Base-by-base conservation (phyloP, 2,888 invertebrate species). In the Heteropelma amictum region DNA sequence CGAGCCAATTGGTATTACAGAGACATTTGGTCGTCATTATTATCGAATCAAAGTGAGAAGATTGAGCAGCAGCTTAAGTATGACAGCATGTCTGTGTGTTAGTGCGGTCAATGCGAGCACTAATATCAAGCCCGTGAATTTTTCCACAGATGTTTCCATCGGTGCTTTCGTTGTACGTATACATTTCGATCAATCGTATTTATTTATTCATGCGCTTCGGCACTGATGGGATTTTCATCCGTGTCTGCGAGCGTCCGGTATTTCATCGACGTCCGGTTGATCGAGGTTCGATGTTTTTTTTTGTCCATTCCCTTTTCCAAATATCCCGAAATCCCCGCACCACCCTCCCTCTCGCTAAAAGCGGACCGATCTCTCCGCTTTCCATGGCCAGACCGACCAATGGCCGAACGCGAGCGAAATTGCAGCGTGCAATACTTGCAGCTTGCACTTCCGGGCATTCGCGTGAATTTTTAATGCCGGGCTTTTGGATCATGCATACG, bases 211-310 rank as follows among this genome's bases (percentile, higher is more conserved):
- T 82, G 79, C 58, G 51, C 42, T 76, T 60, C 76, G 80, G 79
- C 80, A 79, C 83, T 81, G 81, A 83, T 84, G 84, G 86, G 84
- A 85, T 86, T 86, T 86, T 82, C 84, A 82, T 82, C n/a, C 81
- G 81, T 51, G 69, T 71, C 65, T 28, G 53, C 33, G 38, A 38
- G 42, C 47, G 42, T 60, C 33, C 51, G 75, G 75, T 78, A 40
- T 61, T 72, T 61, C 60, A 56, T 72, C 58, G 65, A 58, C 45
- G 30, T 51, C 23, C 67, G 61, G 38, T 64, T 69, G 42, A 74
- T 74, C 69, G 69, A 69, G 51, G 45, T 58, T 35, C 45, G 54
- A 40, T 28, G 53, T 67, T 47, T 64, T 51, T 35, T 42, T 53
- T 21, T 12, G 8, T 0, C 10, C 28, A 45, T 12, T n/a, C 47